Base-by-base conservation (phyloP, 2,113 vertebrate genomes). In the Zingel zingel region DNA sequence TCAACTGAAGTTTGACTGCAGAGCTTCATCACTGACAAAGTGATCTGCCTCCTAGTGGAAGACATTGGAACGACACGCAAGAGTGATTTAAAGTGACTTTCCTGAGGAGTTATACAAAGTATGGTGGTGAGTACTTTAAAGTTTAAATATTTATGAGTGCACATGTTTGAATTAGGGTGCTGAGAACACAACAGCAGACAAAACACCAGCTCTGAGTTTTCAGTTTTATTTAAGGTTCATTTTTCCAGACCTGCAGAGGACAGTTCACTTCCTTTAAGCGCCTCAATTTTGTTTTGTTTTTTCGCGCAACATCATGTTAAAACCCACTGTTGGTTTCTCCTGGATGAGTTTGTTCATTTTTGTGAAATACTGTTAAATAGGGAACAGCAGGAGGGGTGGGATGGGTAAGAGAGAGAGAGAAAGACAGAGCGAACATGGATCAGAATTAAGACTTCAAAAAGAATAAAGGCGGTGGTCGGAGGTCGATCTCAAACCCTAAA, bases 191-290 rank as follows among this genome's bases (percentile, higher is more conserved):
- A 90, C 74, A 84, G 79, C 75, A 82, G 83, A 90, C 94, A 91
- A 11, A 93, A 89, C 93, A 93, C 84, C 79, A 86, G 94, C 94
- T 96, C 95, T 96, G 96, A 98, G 95, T 98, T 97, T 96, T 97
- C 93, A 96, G 95, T 97, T 99, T 99, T 99, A 99, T 99, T 99
- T 97, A 98, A 97, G 91, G 96, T 99, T 97, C 97, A 97, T 97
- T 98, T 92, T 94, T 93, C 96, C 97, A 97, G 97, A 97, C 98
- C 97, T 97, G 97, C 97, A 99, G 97, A 98, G 97, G 96, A 97
- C 96, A 97, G 97, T 98, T 97, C 96, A 96, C 96, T 98, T 92
- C 92, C 95, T 95, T 95, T 94, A 95, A 94, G 95, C 92, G 96
- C 96, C 95, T 96, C 94, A 87, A 92, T 95, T 90, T 59, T 88